Conservation (phyloP, 35 echinoderm and acorn worm genomes). For the Anneissia japonica region DNA sequence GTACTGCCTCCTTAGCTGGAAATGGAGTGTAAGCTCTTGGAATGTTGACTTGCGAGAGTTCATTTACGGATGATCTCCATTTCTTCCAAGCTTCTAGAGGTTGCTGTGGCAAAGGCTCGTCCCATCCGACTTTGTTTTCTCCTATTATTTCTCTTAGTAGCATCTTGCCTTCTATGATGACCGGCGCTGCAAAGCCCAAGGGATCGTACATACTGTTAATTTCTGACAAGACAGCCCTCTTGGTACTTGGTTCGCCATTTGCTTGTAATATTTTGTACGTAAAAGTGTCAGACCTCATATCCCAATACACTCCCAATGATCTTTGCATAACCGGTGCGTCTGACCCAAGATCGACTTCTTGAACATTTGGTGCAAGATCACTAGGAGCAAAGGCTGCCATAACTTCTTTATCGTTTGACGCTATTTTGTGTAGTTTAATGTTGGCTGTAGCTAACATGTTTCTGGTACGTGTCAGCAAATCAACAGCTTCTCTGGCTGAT, state of each 20-base stretch:
- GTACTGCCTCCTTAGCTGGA: no score
- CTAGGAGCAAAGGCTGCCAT: background rate
- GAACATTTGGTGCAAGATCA: background rate
- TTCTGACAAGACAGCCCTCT: background rate
- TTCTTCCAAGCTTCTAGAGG: background rate
- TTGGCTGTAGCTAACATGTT: background rate
- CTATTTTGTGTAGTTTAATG: constrained; percentile 29
- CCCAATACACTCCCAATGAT: background rate
- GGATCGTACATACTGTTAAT: background rate
- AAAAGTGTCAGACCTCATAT: background rate
- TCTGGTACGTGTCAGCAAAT: background rate
- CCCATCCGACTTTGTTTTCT: background rate
- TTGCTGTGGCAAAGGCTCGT: background rate
- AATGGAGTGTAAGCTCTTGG: background rate
- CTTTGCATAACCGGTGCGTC: background rate
- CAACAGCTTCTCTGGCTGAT: background rate
- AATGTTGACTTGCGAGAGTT: background rate
- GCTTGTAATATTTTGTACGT: background rate
- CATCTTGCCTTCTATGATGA: background rate
- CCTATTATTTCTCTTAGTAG: background rate
- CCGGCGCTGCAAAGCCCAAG: background rate
- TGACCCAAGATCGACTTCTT: background rate
- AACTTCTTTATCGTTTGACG: constrained; percentile 8
- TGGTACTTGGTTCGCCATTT: background rate
- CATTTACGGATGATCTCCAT: background rate